Conservation (phyloP, 1,140 invertebrate genomes). For the Plutomurus gul region DNA sequence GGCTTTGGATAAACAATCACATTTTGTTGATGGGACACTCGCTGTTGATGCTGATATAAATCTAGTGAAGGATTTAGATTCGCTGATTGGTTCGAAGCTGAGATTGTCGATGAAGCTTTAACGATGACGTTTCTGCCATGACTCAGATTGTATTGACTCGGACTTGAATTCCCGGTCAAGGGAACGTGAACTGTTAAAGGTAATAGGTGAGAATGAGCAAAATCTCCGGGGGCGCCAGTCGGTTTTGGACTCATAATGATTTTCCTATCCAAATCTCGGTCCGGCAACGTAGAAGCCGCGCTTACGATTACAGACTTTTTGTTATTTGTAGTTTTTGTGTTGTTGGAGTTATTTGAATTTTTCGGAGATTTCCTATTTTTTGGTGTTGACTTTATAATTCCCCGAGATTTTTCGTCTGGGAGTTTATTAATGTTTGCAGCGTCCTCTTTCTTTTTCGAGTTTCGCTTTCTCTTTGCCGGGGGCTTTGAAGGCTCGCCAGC, state of each 20-base stretch:
- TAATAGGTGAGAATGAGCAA: constrained; percentile 28
- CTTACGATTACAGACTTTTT: constrained; percentile 49
- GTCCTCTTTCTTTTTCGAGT: background rate
- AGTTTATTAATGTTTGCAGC: background rate
- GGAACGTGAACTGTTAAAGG: constrained; percentile 50
- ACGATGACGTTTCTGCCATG: constrained; percentile 48
- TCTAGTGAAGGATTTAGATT: constrained; percentile 28
- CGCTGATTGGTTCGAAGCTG: constrained; percentile 18
- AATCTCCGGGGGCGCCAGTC: constrained; percentile 22
- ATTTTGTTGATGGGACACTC: constrained; percentile 47
- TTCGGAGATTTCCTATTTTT: background rate
- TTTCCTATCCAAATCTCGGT: constrained; percentile 36
- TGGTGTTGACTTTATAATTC: constrained; percentile 7
- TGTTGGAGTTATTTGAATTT: background rate
- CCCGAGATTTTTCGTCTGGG: background rate
- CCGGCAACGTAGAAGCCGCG: background rate
- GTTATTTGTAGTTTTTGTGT: background rate
- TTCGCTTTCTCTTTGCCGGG: background rate
- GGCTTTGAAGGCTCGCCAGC: background rate
- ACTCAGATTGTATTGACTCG: constrained; percentile 30
- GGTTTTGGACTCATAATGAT: constrained; percentile 51
- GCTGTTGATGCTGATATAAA: constrained; percentile 11
- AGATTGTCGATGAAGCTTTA: constrained; percentile 39
- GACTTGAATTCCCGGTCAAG: background rate
- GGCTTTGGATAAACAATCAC: constrained; percentile 52